Conservation (phyloP, 2,113 vertebrate genomes). For the Passer montanus region DNA sequence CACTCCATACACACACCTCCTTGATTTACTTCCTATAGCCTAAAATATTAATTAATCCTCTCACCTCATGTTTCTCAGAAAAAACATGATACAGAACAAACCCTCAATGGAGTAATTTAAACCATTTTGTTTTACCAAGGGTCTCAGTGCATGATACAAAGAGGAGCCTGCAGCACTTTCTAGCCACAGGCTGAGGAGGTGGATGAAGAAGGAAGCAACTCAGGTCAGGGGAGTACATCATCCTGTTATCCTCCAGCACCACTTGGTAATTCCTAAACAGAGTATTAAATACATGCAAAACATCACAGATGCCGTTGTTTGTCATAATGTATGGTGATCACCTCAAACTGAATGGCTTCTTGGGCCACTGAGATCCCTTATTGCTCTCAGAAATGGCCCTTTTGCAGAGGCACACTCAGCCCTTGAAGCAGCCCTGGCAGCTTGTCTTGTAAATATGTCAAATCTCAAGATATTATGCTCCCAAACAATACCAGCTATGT, state of each 20-base stretch:
- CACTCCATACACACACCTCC: not conserved
- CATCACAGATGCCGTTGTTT: not conserved
- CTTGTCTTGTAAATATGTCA: not conserved
- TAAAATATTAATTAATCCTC: not conserved
- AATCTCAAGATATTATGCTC: not conserved
- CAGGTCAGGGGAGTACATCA: fast-evolving
- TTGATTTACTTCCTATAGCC: not conserved
- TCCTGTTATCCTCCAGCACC: not conserved
- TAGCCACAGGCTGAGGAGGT: not conserved
- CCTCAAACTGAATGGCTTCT: not conserved
- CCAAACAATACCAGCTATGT: not conserved
- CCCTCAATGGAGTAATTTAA: not conserved
- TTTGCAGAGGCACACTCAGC: not conserved
- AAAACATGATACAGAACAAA: not conserved
- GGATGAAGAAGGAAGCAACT: not conserved
- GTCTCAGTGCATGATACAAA: fast-evolving
- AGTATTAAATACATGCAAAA: not conserved
- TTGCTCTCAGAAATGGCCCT: not conserved
- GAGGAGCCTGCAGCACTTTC: not conserved
- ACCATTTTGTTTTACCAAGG: not conserved
- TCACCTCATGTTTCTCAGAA: not conserved
- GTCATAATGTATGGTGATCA: fast-evolving
- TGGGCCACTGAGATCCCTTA: no score
- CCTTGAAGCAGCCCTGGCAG: not conserved
- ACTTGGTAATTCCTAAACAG: not conserved